phyloP scores from a whole-genome alignment of 2,888 invertebrate genomes.

The Synanthedon formicaeformis region DNA sequence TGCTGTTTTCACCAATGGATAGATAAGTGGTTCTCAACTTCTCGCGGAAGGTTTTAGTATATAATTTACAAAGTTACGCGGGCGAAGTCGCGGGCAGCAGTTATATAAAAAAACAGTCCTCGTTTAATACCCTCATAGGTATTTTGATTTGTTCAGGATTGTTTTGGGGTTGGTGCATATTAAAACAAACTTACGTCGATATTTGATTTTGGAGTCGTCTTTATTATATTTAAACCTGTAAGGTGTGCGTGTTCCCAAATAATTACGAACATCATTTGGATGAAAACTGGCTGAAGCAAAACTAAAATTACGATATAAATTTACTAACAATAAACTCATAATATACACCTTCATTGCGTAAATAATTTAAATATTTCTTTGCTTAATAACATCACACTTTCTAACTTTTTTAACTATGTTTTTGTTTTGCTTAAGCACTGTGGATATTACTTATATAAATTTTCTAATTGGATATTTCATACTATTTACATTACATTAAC shows the following conservation, averaged over 20 bases:
- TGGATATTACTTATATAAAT: too few relatives aligned
- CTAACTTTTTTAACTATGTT: not conserved
- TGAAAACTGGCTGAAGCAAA: not conserved
- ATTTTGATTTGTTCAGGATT: too few relatives aligned
- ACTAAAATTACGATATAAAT: not conserved
- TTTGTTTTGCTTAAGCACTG: not conserved
- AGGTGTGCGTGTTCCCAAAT: slow-evolving; percentile 78
- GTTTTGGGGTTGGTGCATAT: too few relatives aligned
- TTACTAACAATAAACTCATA: not conserved
- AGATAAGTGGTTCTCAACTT: too few relatives aligned
- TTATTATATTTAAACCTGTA: slow-evolving; percentile 78
- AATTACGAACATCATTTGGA: slow-evolving; percentile 33
- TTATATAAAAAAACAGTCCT: too few relatives aligned
- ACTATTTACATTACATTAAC: too few relatives aligned
- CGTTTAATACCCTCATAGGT: too few relatives aligned
- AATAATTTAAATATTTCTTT: not conserved
- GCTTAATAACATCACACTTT: not conserved
- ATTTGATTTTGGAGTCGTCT: slow-evolving; percentile 70
- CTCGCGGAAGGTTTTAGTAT: too few relatives aligned
- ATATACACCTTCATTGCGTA: not conserved
- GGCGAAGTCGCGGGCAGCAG: too few relatives aligned
- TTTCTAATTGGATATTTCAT: too few relatives aligned
- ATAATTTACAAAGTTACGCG: too few relatives aligned
- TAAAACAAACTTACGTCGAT: slow-evolving; percentile 60
- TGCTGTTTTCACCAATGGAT: too few relatives aligned